Evolutionary conservation across 2,797 vertebrate species (phyloP).

Genomic region (Otolemur crassicaudatus): DNA sequence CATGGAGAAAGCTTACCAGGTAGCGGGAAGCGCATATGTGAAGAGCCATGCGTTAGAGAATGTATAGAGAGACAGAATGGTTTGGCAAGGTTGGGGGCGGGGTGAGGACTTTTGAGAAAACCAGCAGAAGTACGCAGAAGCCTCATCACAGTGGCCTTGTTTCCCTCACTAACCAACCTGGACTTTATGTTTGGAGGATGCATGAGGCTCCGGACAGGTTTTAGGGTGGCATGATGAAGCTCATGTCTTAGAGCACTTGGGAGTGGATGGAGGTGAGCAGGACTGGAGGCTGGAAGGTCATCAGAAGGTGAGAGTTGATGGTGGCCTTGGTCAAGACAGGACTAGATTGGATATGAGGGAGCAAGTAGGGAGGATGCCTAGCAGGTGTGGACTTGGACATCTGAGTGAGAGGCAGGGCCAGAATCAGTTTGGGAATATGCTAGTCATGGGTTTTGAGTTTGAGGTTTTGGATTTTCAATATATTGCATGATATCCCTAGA

Average conservation of each 20-base stretch:
- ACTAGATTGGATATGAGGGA: neutral
- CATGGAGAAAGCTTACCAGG: neutral
- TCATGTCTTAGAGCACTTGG: neutral
- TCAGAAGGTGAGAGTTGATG: neutral
- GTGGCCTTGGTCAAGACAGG: neutral
- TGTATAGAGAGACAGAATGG: neutral
- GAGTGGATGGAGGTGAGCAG: neutral
- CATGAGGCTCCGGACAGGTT: neutral
- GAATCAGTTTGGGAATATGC: neutral
- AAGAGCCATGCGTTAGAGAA: neutral
- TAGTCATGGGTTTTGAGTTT: neutral
- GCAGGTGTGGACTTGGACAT: no score
- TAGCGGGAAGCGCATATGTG: neutral
- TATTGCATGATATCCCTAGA: neutral
- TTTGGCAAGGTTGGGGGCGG: neutral
- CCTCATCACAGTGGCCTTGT: neutral
- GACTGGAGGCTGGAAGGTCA: neutral
- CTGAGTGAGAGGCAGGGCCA: neutral
- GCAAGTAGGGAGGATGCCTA: neutral
- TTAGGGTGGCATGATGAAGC: neutral
- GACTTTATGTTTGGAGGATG: neutral
- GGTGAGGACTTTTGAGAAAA: neutral
- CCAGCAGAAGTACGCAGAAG: neutral
- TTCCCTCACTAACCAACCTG: neutral
- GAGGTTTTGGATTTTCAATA: neutral